Evolutionary conservation across 1,140 invertebrate species (phyloP).

Genomic region (Pectinophora gossypiella): DNA sequence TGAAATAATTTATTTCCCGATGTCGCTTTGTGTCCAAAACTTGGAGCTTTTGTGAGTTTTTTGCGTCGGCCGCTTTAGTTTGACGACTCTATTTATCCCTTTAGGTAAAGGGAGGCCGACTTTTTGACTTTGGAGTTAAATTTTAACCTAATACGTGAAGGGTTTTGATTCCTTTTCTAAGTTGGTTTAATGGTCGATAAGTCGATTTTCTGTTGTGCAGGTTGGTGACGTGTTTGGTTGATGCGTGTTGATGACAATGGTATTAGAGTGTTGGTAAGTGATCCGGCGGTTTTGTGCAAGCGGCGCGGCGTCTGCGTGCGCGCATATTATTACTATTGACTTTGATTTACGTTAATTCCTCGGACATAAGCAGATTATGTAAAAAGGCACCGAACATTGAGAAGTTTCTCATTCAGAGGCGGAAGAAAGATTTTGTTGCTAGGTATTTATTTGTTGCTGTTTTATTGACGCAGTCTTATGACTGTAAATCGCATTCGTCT

Average conservation of each 20-base stretch:
- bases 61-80: constrained; percentile 63
- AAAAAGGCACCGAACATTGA: neutral
- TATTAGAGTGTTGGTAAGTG: constrained; percentile 61
- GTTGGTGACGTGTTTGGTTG: constrained; percentile 40
- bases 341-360: constrained; percentile 60
- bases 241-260: constrained; percentile 65
- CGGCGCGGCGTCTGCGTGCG: constrained; percentile 18
- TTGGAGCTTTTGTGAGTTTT: constrained; percentile 64
- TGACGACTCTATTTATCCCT: constrained; percentile 66
- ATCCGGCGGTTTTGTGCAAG: constrained; percentile 63
- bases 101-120: constrained; percentile 53
- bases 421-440: neutral
- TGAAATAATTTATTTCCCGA: constrained; percentile 74
- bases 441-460: too few relatives aligned
- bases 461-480: too few relatives aligned
- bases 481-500: too few relatives aligned
- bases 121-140: constrained; percentile 10
- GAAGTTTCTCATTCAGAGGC: neutral
- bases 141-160: constrained; percentile 22
- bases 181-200: constrained; percentile 11
- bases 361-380: constrained; percentile 24
- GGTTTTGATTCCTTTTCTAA: constrained; percentile 1
- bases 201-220: constrained; percentile 19
- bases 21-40: constrained; percentile 70
- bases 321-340: constrained; percentile 35